phyloP scores from a whole-genome alignment of 35 echinoderm and acorn worm species.

The Heliocidaris erythrogramma region DNA sequence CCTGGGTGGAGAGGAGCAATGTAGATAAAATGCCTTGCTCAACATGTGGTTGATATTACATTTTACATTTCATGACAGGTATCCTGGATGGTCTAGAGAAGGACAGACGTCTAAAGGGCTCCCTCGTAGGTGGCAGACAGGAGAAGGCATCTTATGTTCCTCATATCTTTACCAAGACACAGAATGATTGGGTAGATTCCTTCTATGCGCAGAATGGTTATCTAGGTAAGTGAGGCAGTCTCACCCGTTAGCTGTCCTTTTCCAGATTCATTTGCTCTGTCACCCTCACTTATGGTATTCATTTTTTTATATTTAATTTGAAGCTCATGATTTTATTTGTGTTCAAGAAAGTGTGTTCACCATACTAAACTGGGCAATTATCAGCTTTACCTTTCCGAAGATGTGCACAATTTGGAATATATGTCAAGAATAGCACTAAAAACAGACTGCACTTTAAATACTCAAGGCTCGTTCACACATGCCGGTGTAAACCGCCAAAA shows the following conservation, averaged over 20 bases:
- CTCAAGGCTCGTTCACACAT: no score
- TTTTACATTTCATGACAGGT: conserved; percentile 19
- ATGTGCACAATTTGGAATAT: no score
- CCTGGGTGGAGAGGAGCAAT: no score
- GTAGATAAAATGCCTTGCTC: no score
- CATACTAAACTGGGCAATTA: no score
- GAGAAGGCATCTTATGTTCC: conserved; percentile 90
- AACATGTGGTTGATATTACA: no score
- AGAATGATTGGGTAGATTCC: conserved; percentile 92
- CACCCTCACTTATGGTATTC: neutral
- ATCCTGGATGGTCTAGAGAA: conserved; percentile 77
- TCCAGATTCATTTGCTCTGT: no score
- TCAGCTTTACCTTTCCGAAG: no score
- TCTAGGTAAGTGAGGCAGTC: conserved; percentile 77
- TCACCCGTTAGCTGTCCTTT: no score
- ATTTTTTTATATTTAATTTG: neutral
- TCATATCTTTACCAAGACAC: conserved; percentile 92
- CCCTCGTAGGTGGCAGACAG: conserved; percentile 79
- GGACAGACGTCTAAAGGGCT: conserved; percentile 71
- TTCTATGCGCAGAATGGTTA: conserved; percentile 96
- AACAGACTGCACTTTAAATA: no score
- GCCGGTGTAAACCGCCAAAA: no score
- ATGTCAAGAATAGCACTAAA: no score
- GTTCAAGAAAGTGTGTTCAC: neutral
- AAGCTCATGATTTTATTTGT: neutral